A percentile compares a stretch with the other conserved stretches of the same genome.
Conservation (phyloP, 1,140 invertebrate genomes). For the Pachypsylla venusta region DNA sequence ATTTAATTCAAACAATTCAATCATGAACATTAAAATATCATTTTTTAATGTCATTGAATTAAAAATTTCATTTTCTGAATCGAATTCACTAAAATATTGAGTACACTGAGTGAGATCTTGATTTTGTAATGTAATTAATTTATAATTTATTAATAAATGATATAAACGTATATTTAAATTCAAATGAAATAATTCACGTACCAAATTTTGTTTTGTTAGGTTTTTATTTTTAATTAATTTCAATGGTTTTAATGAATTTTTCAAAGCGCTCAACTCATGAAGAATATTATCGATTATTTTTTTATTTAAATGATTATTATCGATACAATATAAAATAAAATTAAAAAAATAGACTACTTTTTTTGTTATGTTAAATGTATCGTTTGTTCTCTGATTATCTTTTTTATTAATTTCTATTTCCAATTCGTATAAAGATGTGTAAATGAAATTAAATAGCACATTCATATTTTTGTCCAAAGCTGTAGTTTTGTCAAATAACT, state of each 20-base stretch:
- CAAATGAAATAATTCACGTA: not conserved
- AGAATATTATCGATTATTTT: no score
- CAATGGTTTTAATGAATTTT: not conserved
- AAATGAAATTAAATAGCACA: no score
- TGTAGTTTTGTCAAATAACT: no score
- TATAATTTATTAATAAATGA: not conserved
- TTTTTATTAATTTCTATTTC: no score
- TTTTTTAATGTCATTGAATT: not conserved
- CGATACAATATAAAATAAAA: no score
- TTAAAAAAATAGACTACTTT: no score
- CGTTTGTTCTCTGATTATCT: no score
- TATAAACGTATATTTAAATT: not conserved
- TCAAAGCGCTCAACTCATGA: no score
- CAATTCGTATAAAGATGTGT: no score
- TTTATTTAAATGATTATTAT: no score
- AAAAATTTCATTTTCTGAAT: not conserved
- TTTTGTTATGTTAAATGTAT: no score
- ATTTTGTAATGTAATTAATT: not conserved
- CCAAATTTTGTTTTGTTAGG: not conserved
- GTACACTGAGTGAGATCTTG: not conserved
- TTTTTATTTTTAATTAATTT: not conserved
- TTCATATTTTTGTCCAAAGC: no score
- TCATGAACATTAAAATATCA: slow-evolving; percentile 1
- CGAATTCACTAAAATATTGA: not conserved
- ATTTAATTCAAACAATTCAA: not conserved